Percentiles rank a stretch among this genome's conserved stretches.
phyloP scores from a whole-genome alignment of 1,140 invertebrate genomes.

The Harpegnathos saltator region DNA sequence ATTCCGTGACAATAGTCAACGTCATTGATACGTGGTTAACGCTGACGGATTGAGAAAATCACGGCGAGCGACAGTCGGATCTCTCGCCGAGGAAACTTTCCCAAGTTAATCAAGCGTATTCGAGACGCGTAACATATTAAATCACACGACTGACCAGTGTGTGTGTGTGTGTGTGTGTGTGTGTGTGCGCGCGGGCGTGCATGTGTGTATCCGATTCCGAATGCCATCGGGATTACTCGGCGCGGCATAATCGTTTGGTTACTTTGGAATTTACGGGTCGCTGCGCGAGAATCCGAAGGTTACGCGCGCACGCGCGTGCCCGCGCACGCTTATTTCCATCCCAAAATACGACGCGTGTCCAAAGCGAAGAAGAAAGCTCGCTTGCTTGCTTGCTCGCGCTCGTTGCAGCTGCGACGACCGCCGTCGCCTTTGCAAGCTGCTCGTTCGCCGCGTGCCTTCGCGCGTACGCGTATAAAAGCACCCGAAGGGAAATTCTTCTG shows the following conservation, averaged over 20 bases:
- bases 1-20: too few species aligned
- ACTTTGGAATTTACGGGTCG: background rate
- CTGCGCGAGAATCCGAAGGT: constrained; percentile 11
- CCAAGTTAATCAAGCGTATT: too few species aligned
- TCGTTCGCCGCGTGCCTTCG: background rate
- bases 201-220: background rate
- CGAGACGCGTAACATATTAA: background rate
- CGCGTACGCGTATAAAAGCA: background rate
- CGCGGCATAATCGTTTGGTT: background rate
- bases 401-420: constrained; percentile 8
- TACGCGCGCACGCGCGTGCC: background rate
- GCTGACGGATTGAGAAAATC: too few species aligned
- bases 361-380: constrained; percentile 11
- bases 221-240: background rate
- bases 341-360: constrained; percentile 13
- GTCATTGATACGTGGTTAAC: too few species aligned
- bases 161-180: background rate
- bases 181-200: background rate
- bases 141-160: background rate
- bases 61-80: too few species aligned
- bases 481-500: constrained; percentile 5
- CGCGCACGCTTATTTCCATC: constrained; percentile 27
- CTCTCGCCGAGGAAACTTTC: too few species aligned
- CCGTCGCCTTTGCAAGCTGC: background rate
- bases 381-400: too few species aligned